phyloP scores from a whole-genome alignment of 2,797 vertebrate genomes.

The Anableps anableps region DNA sequence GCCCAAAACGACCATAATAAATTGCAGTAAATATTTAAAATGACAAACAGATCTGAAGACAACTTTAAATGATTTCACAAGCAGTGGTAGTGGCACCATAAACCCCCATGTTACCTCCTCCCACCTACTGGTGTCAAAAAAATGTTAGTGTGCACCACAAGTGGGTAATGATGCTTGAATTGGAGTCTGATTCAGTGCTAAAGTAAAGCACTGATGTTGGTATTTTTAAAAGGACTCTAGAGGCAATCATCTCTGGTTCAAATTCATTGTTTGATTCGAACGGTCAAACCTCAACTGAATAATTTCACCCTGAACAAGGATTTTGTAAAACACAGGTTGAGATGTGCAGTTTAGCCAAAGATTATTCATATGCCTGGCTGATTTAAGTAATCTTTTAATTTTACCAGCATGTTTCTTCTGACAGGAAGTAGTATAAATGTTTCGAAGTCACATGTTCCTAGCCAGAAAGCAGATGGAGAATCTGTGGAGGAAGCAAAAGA shows the following conservation, averaged over 20 bases:
- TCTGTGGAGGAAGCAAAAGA: background rate
- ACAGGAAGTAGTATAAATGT: too few species aligned
- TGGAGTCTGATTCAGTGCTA: background rate
- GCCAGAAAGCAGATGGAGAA: too few species aligned
- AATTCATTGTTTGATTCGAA: background rate
- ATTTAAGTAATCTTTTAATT: too few species aligned
- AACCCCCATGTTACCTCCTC: background rate
- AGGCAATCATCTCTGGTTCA: background rate
- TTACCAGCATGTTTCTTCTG: too few species aligned
- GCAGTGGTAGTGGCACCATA: background rate
- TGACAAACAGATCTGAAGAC: background rate
- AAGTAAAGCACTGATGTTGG: too few species aligned
- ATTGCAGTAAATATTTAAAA: conserved; percentile 3
- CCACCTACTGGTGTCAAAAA: background rate
- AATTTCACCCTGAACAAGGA: background rate
- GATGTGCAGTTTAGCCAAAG: background rate
- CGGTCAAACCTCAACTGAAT: background rate
- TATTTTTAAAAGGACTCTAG: background rate
- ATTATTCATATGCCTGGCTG: too few species aligned
- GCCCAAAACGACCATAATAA: background rate
- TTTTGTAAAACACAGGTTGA: background rate
- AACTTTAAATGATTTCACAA: background rate
- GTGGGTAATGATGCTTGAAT: background rate
- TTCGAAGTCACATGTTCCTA: too few species aligned
- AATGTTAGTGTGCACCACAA: background rate